A percentile compares a stretch with the other conserved stretches of the same genome.
phyloP scores from a whole-genome alignment of 2,888 invertebrate genomes.

The Gastrophysa polygoni region DNA sequence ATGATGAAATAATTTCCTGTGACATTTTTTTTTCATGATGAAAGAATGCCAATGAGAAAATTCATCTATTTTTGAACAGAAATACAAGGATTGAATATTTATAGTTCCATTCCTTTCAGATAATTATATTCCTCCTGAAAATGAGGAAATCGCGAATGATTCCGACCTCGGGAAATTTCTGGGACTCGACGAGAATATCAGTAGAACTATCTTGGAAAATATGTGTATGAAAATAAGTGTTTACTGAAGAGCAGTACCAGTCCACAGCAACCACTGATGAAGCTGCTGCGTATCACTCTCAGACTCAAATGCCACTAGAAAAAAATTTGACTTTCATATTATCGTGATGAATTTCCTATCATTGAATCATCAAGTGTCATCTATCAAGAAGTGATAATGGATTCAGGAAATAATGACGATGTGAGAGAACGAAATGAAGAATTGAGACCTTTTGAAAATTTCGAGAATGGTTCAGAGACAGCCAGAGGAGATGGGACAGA shows the following conservation, averaged over 20 bases:
- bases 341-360: background rate
- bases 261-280: background rate
- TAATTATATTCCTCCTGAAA: background rate
- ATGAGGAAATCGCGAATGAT: background rate
- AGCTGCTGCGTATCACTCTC: background rate
- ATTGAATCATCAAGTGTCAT: background rate
- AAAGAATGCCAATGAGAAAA: background rate
- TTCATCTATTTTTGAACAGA: background rate
- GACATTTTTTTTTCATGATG: background rate
- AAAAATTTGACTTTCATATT: background rate
- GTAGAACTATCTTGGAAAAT: background rate
- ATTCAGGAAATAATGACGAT: background rate
- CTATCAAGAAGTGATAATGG: background rate
- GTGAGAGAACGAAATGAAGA: background rate
- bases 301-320: too few species aligned
- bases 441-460: background rate
- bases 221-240: background rate
- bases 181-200: background rate
- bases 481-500: background rate
- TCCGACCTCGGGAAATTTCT: background rate
- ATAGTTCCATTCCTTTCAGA: background rate
- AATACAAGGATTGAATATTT: background rate
- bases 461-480: background rate
- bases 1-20: background rate
- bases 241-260: background rate